These are phyloP conservation scores for Anodontia alba DNA, from an alignment of 2,888 invertebrate genomes.

Conservation along the genomic window DNA sequence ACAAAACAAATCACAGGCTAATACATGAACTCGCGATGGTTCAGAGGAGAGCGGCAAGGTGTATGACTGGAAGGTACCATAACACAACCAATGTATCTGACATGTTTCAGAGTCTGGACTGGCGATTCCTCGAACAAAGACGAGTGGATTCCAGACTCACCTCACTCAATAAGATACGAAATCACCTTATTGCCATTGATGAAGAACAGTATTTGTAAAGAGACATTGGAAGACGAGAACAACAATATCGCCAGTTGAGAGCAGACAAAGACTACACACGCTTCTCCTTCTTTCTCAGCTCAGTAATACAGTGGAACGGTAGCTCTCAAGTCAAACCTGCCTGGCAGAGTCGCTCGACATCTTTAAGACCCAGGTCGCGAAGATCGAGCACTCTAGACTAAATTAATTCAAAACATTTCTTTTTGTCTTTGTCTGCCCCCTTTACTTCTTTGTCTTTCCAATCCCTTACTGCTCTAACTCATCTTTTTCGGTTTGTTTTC, in stretches of 20 bases:
- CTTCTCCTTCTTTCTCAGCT: conserved; percentile 10
- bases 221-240: conserved; percentile 5
- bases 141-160: neutral
- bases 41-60: conserved; percentile 13
- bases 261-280: conserved; percentile 14
- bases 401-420: conserved; percentile 6
- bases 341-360: neutral
- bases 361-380: neutral
- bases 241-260: conserved; percentile 16
- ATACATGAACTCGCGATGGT: conserved; percentile 4
- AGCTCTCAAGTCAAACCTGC: neutral
- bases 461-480: neutral
- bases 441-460: conserved; percentile 5
- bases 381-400: conserved; percentile 15
- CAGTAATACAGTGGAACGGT: conserved; percentile 15
- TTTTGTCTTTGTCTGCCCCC: no score
- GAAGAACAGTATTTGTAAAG: conserved; percentile 6
- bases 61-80: neutral
- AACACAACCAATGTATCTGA: conserved; percentile 2
- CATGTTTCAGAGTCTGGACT: neutral
- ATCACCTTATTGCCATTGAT: neutral
- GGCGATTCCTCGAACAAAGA: conserved; percentile 14
- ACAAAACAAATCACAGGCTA: neutral
- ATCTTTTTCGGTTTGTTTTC: neutral
- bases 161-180: neutral